A percentile compares a stretch with the other conserved stretches of the same genome.
Conservation (phyloP, 2,113 vertebrate species). For the Orycteropus afer region DNA sequence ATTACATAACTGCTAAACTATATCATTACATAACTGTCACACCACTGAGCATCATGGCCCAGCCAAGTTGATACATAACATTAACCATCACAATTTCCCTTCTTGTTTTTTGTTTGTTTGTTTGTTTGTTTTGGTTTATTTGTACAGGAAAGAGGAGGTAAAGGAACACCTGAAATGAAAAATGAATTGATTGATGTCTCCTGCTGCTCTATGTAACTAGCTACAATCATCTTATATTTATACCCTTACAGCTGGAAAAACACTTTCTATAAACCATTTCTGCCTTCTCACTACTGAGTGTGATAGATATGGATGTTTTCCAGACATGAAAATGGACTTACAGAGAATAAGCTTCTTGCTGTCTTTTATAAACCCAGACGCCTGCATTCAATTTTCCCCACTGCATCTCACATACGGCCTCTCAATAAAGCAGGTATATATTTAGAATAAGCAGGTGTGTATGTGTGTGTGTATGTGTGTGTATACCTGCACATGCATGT, state of each 20-base stretch:
- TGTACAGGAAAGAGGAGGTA: background rate
- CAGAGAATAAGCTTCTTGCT: background rate
- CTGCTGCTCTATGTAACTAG: background rate
- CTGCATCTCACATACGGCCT: background rate
- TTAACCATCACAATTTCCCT: no score
- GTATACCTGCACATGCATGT: accelerated
- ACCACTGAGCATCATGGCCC: no score
- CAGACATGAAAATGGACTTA: background rate
- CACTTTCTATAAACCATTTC: background rate
- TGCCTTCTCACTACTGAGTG: background rate
- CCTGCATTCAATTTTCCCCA: background rate
- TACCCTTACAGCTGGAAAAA: background rate
- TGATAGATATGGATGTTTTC: background rate
- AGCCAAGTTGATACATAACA: no score
- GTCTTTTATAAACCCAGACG: background rate
- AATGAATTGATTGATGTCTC: background rate
- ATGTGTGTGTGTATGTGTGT: background rate
- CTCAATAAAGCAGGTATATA: background rate
- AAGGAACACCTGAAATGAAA: background rate
- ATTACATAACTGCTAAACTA: no score
- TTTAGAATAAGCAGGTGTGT: background rate
- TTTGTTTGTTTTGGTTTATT: background rate
- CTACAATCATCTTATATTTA: background rate
- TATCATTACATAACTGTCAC: no score
- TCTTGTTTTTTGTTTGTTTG: background rate